A percentile compares a stretch with the other conserved stretches of the same genome.
Conservation (phyloP, 1,140 invertebrate genomes). For the Cyphomyrmex costatus region DNA sequence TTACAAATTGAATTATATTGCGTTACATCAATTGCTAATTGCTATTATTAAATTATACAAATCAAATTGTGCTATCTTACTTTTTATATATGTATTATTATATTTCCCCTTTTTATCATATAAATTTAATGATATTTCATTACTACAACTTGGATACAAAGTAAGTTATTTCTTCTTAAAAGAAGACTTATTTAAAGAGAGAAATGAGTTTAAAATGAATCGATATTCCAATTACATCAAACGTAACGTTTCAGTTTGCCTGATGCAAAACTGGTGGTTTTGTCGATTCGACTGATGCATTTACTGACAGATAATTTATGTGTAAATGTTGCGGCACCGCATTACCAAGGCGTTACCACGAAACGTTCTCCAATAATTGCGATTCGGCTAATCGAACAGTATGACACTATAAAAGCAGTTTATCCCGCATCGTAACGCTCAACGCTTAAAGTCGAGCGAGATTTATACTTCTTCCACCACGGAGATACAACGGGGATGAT, state of each 20-base stretch:
- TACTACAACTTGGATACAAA: neutral
- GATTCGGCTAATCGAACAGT: constrained; percentile 60
- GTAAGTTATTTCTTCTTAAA: neutral
- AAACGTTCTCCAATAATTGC: constrained; percentile 62
- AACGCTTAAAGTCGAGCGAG: constrained; percentile 26
- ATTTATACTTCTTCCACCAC: constrained; percentile 41
- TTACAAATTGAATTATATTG: neutral
- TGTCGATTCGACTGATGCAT: constrained; percentile 44
- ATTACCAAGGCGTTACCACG: constrained; percentile 60
- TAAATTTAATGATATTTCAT: neutral
- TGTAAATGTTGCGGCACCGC: constrained; percentile 47
- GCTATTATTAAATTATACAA: constrained; percentile 8
- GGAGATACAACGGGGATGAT: constrained; percentile 29
- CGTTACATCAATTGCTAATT: neutral
- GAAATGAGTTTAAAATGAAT: constrained; percentile 10
- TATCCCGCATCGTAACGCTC: constrained; percentile 44
- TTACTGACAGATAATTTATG: constrained; percentile 54
- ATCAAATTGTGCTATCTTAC: neutral
- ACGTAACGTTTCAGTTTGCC: constrained; percentile 25
- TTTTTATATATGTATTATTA: neutral
- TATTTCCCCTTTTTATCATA: neutral
- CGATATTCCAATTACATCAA: constrained; percentile 32
- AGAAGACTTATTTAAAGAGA: neutral
- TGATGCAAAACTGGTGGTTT: constrained; percentile 45
- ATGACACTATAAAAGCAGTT: constrained; percentile 57